A percentile compares a stretch with the other conserved stretches of the same genome.
phyloP scores from a whole-genome alignment of 1,140 invertebrate species.

The Trachymyrmex cornetzi region DNA sequence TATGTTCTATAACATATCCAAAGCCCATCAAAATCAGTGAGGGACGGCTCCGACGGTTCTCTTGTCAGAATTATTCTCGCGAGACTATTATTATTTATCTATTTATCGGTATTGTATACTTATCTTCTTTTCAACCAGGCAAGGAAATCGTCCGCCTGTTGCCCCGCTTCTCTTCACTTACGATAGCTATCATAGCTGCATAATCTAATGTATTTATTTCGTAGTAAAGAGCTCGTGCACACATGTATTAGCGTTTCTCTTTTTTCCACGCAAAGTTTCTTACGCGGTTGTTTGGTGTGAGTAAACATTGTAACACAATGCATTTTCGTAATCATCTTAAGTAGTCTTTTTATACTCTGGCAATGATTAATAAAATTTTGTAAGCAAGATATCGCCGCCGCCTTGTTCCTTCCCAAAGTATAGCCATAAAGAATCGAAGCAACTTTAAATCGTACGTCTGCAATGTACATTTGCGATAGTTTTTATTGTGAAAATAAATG shows the following conservation, averaged over 20 bases:
- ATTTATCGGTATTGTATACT: constrained; percentile 63
- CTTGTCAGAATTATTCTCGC: not conserved
- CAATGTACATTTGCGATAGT: not conserved
- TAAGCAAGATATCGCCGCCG: constrained; percentile 74
- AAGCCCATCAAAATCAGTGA: no score
- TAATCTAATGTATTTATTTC: constrained; percentile 65
- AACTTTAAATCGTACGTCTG: not conserved
- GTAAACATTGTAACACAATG: constrained; percentile 79
- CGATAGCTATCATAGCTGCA: constrained; percentile 16
- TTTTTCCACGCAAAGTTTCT: constrained; percentile 17
- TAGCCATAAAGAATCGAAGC: not conserved
- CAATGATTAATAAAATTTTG: constrained; percentile 85
- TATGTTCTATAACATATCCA: no score
- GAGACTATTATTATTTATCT: constrained; percentile 60
- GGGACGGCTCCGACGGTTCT: no score
- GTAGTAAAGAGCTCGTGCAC: constrained; percentile 45
- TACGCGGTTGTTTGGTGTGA: constrained; percentile 77
- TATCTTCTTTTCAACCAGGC: constrained; percentile 36
- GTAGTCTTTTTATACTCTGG: constrained; percentile 83
- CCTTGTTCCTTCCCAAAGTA: not conserved
- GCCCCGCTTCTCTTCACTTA: constrained; percentile 49
- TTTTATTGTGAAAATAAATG: constrained; percentile 43
- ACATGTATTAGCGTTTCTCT: constrained; percentile 27
- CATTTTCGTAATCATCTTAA: constrained; percentile 78
- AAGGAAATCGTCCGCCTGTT: not conserved